Evolutionary conservation across 2,113 vertebrate species (phyloP).

Genomic region (Acanthisitta chloris): DNA sequence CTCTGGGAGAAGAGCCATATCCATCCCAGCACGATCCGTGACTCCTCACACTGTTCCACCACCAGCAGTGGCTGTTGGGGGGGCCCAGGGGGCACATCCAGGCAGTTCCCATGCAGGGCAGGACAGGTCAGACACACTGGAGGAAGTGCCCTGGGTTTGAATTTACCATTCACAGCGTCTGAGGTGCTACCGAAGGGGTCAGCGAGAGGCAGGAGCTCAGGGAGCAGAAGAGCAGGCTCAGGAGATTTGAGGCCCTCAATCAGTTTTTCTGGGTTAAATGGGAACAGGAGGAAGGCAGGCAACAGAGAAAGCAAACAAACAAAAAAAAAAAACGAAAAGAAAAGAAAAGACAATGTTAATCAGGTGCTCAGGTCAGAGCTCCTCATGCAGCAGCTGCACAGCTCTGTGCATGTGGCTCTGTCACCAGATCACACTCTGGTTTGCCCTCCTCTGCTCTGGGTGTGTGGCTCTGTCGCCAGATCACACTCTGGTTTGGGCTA

Average conservation of each 20-base stretch:
- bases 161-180: slow-evolving; percentile 79
- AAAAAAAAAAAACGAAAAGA: not conserved
- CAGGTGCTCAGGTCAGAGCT: not conserved
- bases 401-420: not conserved
- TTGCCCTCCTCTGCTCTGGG: not conserved
- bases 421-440: not conserved
- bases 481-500: rapidly evolving
- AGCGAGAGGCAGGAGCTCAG: slow-evolving; percentile 85
- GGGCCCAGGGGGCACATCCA: not conserved
- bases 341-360: not conserved
- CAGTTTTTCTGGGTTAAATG: slow-evolving; percentile 85
- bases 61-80: not conserved
- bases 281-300: slow-evolving; percentile 48
- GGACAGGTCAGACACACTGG: no score
- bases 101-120: not conserved
- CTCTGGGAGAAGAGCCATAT: rapidly evolving
- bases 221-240: slow-evolving; percentile 87
- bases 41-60: not conserved
- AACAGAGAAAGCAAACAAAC: slow-evolving; percentile 4
- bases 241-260: slow-evolving; percentile 92
- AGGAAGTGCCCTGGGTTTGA: not conserved
- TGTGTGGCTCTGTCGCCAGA: not conserved
- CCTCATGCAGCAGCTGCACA: not conserved
- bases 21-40: not conserved
- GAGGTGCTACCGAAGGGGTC: slow-evolving; percentile 86